Base-by-base conservation (phyloP, 2,888 invertebrate species). In the Panopea generosa region DNA sequence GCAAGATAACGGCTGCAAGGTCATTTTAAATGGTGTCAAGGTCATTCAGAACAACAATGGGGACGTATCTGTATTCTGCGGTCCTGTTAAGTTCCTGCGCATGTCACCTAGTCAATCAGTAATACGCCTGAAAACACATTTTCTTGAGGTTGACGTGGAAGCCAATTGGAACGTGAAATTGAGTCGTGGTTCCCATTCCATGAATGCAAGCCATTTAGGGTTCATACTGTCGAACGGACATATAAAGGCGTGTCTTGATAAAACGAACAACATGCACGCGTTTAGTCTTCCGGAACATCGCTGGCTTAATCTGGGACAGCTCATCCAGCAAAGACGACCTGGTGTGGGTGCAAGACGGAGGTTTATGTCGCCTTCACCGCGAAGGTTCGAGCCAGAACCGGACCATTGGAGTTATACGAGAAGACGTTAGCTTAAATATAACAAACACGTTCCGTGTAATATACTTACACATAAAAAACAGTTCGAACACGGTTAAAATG, bases 131-230 rank as follows among this genome's bases (percentile, higher is more conserved):
- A 87, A 91, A 53, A 92, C 92, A 11, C 86, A 90, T 55, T 89
- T 89, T 72, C 87, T 93, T 49, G 92, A 93, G 63, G 91, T 92
- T 85, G 89, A 90, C n/a, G 88, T 93, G 45, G 93, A 90, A 56
- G 73, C 84, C 16, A 87, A 90, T 79, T 88, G 89, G 89, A 84
- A 84, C n/a, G 82, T 90, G 3, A 84, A 85, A 49, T 73, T 91
- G 20, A 84, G 83, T 24, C 84, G 90, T 1, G 91, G 90, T 0
- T 72, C 84, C 0, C 89, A 91, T 50, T 76, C 83, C 14, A 68
- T 92, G 24, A 82, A 85, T 24, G 88, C 89, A 22, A 84, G 83
- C 45, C 81, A 85, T 65, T 70, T 80, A 2, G 81, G 83, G 7
- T 77, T 87, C 22, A 72, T 85, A 26, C 72, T 88, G 16, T 84